These are phyloP conservation scores for Nixonia krombeini DNA, from an alignment of 1,140 invertebrate species.

Conservation along the genomic window DNA sequence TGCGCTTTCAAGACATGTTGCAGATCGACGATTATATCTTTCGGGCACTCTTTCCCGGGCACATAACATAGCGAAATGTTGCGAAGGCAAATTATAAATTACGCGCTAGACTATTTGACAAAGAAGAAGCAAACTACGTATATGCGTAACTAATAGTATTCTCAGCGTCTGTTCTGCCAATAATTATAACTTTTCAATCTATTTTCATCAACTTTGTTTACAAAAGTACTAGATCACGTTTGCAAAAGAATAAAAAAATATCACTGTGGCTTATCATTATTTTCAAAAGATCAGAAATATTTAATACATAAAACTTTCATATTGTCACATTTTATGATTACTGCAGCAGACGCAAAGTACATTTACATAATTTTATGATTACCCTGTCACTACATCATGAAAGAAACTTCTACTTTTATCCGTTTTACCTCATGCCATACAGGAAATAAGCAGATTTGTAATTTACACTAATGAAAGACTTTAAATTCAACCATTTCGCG, in stretches of 20 bases:
- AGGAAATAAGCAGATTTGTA: not conserved
- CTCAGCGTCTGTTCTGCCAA: not conserved
- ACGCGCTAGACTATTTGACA: not conserved
- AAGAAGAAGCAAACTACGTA: not conserved
- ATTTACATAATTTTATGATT: not conserved
- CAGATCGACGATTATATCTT: slow-evolving; percentile 43
- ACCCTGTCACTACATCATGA: not conserved
- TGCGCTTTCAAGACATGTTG: slow-evolving; percentile 25
- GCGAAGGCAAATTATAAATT: slow-evolving; percentile 5
- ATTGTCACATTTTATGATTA: too few species aligned
- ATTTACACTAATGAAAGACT: too few species aligned
- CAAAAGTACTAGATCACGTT: too few species aligned
- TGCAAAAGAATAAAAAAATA: not conserved
- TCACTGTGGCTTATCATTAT: not conserved
- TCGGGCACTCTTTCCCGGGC: slow-evolving; percentile 17
- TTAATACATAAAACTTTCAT: too few species aligned
- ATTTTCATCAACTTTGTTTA: not conserved
- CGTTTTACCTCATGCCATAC: not conserved
- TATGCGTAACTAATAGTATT: not conserved
- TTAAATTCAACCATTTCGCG: too few species aligned
- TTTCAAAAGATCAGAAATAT: too few species aligned
- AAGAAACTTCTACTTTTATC: not conserved
- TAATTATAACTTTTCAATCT: not conserved
- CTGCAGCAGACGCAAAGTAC: too few species aligned
- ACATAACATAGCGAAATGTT: slow-evolving; percentile 9